Base-by-base conservation (phyloP, 2,888 invertebrate species). In the Horisme vitalbata region DNA sequence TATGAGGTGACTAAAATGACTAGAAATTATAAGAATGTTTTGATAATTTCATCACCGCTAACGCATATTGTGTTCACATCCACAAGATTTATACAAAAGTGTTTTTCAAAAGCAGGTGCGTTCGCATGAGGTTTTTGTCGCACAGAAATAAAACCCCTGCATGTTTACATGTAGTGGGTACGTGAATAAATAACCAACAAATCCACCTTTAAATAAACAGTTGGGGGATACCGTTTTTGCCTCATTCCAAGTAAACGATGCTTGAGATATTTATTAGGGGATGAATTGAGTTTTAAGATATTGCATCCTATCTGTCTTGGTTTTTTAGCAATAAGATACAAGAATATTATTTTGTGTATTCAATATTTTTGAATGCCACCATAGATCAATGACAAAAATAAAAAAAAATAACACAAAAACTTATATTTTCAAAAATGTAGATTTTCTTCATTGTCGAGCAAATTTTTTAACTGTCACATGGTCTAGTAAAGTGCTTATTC, bases 171-270 rank as follows among this genome's bases (percentile, higher is more conserved):
- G 70, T 65, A 63, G 60, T 67, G 64, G 60, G 63, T 74, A 71
- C 70, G 67, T 72, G 76, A 83, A 86, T 86, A 88, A 86, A 87
- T 83, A 83, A 80, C 75, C 74, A 68, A 81, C 83, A 85, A 85
- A 88, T 87, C 86, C 87, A 87, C 88, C 84, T 88, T 84, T 83
- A 83, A 85, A 87, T 80, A 87, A 86, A 86, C 86, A 80, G 79
- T 77, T 77, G 72, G 83, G 83, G 79, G 81, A 78, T 80, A 79
- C 74, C 79, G 77, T 86, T 85, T 83, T 87, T 83, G 83, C 79
- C 80, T 83, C 83, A 79, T 85, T 83, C 79, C 69, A 73, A 77
- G 78, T 75, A 89, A 88, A 89, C 87, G 88, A 83, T 75, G 86
- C 89, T 85, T 82, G 76, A 83, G 84, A 88, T 82, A 87, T 89